Evolutionary conservation across 2,797 vertebrate genomes (phyloP), one percentile per base, ranked within the genome.

Genomic region (Lithobates sylvaticus): DNA sequence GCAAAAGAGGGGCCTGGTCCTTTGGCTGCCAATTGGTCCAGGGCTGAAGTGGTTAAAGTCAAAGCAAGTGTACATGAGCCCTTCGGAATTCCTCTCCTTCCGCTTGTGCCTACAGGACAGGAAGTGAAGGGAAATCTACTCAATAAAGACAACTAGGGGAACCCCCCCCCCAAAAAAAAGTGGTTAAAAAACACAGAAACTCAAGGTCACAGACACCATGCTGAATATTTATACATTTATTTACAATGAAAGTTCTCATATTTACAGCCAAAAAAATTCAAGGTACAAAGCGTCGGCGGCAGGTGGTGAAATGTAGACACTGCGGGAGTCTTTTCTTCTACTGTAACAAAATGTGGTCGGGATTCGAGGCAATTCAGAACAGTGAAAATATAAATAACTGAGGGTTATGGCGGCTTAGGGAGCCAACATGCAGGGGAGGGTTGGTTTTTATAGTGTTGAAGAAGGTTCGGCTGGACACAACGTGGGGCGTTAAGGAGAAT

Each of bases 191-290:
- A 47, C 12, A 16, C 13, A 50, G 3, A 13, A 47, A 10, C 0
- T 2, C 12, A 4, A 50, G 2, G 3, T 15, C 27, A 12, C 26
- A 68, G 7, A 26, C 64, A 5, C 15, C n/a, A 5, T 16, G 16
- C 23, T 36, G 32, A 61, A 64, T 81, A 81, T 58, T 58, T 72
- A 87, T 92, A 91, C 88, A 91, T 93, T 65, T 93, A 92, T 94
- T 94, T 92, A 94, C 92, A 93, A 90, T 91, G 91, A 93, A 93
- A 94, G n/a, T 73, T 12, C n/a, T 76, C 85, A 84, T 95, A 95
- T 95, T 95, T 95, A 95, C 94, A 95, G 88, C 89, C 34, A 88
- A 84, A 16, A 58, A 27, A 36, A 1, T 13, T 18, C 3, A 78
- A 68, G 10, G 72, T 81, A 86, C 78, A 81, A 80, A 13, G 36